Percentiles rank a stretch among this genome's conserved stretches.
Evolutionary conservation across 2,113 vertebrate genomes (phyloP).

Genomic region (Nycticorax nycticorax): DNA sequence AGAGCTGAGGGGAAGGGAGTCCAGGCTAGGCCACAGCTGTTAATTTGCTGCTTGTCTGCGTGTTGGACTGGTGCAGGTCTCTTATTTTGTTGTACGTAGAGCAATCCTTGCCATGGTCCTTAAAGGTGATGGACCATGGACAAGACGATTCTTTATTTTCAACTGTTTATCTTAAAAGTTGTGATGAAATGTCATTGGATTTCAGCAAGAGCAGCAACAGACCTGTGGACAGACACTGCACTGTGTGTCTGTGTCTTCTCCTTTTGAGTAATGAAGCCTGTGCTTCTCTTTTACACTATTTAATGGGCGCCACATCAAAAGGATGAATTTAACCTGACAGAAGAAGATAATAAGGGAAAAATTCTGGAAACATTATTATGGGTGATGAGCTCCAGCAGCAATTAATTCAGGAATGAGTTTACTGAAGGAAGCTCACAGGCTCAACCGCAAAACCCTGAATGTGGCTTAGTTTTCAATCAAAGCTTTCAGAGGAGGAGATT

Average conservation of each 20-base stretch:
- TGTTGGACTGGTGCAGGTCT: background rate
- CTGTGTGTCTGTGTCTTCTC: background rate
- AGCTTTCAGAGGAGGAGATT: background rate
- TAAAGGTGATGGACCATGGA: background rate
- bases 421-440: background rate
- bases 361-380: background rate
- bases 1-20: background rate
- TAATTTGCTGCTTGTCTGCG: background rate
- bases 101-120: background rate
- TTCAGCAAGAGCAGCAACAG: background rate
- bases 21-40: background rate
- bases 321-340: constrained; percentile 16
- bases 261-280: background rate
- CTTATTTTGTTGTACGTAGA: background rate
- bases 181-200: background rate
- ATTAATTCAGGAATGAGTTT: constrained; percentile 23
- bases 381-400: constrained; percentile 14
- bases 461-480: background rate
- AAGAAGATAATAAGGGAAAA: background rate
- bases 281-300: background rate
- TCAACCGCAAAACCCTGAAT: background rate
- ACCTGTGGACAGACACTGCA: background rate
- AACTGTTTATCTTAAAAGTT: background rate
- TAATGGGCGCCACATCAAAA: background rate
- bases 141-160: background rate